Conservation (phyloP, 2,113 vertebrate genomes). For the Dasyornis broadbenti region DNA sequence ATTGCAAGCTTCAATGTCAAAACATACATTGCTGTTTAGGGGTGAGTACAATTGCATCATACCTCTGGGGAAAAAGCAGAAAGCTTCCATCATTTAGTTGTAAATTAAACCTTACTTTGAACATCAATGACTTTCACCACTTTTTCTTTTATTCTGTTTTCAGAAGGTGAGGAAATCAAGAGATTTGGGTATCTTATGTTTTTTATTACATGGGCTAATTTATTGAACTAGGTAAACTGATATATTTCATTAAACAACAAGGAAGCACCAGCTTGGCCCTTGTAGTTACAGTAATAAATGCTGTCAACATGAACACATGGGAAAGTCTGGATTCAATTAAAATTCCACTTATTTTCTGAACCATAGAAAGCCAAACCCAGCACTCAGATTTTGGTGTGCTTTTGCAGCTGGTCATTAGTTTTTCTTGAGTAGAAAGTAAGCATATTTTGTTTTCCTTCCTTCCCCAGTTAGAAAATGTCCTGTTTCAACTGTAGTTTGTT, state of each 20-base stretch:
- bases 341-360: constrained; percentile 57
- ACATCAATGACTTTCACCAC: not conserved
- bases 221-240: not conserved
- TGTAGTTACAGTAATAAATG: constrained; percentile 36
- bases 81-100: not conserved
- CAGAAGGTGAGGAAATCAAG: not conserved
- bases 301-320: constrained; percentile 31
- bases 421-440: constrained; percentile 12
- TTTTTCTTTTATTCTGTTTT: not conserved
- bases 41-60: not conserved
- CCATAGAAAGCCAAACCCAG: constrained; percentile 1
- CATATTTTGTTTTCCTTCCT: not conserved
- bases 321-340: constrained; percentile 52
- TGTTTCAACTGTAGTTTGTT: not conserved
- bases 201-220: not conserved
- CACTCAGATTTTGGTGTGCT: constrained; percentile 27
- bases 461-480: not conserved
- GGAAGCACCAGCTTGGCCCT: not conserved
- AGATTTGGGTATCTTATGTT: not conserved
- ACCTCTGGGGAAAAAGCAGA: not conserved
- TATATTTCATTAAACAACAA: not conserved
- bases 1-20: not conserved
- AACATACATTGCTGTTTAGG: not conserved
- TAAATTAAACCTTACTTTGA: not conserved
- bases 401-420: constrained; percentile 37